phyloP scores from a whole-genome alignment of 2,888 invertebrate species.

The Antitype chi region DNA sequence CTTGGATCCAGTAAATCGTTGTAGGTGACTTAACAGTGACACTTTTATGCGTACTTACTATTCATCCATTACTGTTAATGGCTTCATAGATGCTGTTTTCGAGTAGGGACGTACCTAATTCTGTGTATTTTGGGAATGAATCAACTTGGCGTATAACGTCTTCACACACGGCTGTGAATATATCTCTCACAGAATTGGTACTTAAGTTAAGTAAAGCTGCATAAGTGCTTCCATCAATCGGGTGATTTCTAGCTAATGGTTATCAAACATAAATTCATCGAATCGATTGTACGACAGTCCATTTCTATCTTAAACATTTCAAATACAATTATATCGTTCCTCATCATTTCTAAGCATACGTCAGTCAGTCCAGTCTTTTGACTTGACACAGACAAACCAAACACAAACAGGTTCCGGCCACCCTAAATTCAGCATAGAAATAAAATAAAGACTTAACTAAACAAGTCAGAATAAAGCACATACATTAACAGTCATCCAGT shows the following conservation, averaged over 20 bases:
- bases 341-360: neutral
- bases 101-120: constrained; percentile 72
- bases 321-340: neutral
- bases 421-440: constrained; percentile 25
- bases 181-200: constrained; percentile 31
- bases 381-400: constrained; percentile 17
- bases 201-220: constrained; percentile 16
- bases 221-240: constrained; percentile 48
- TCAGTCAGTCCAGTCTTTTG: constrained; percentile 1
- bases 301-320: neutral
- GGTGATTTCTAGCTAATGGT: constrained; percentile 24
- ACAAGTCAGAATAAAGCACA: constrained; percentile 44
- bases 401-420: constrained; percentile 36
- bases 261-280: constrained; percentile 18
- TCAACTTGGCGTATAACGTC: constrained; percentile 50
- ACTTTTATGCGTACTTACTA: constrained; percentile 79
- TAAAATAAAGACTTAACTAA: constrained; percentile 54
- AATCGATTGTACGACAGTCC: neutral
- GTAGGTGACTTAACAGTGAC: constrained; percentile 77
- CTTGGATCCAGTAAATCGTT: constrained; percentile 75
- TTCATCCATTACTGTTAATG: constrained; percentile 82
- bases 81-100: constrained; percentile 79
- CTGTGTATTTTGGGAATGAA: constrained; percentile 68
- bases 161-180: constrained; percentile 45
- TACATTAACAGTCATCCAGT: constrained; percentile 52